Base-by-base conservation (phyloP, 2,888 invertebrate species). In the Drosophila nr. perissopoda region DNA sequence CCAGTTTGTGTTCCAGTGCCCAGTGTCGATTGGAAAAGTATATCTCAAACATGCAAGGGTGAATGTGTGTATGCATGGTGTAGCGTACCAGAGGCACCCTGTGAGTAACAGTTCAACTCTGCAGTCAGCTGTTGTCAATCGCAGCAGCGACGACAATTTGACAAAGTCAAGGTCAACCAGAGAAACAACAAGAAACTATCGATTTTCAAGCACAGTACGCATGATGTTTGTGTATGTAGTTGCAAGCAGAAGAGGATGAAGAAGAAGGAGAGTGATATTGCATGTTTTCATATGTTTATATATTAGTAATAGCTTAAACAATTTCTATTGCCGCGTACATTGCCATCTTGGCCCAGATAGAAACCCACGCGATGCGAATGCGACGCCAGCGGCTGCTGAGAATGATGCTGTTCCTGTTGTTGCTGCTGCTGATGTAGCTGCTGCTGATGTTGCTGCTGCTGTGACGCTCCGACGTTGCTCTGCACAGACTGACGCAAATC, bases 331-430 rank as follows among this genome's bases (percentile, higher is more conserved):
- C 53, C 69, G 74, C 86, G 72, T 92, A 95, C 94, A 94, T 95
- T 95, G 92, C 95, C 95, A 93, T 95, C 95, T 90, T 94, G 95
- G 90, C 96, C 96, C 92, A 96, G 95, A 94, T 95, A 96, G 94
- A 96, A 96, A 91, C 96, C 95, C 58, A 88, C 89, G 21, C 87
- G 84, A 62, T 86, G 86, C 49, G 83, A 76, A 54, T 77, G 81
- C 51, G 59, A 18, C 4, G 51, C n/a, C 31, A 67, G 46, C 40
- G 79, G 49, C 29, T 74, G 80, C 49, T 78, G 81, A 36, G 57
- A 16, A 21, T 63, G 64, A 29, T 67, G 70, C 21, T 49, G 70
- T 54, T 79, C 74, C 33, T 65, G 65, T 46, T 82, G 79, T 10
- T 82, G 76, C 4, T 79, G 78, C 38, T 67, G 61, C 16, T 48